phyloP scores from a whole-genome alignment of 2,888 invertebrate species.

The Perizoma affinitatum region DNA sequence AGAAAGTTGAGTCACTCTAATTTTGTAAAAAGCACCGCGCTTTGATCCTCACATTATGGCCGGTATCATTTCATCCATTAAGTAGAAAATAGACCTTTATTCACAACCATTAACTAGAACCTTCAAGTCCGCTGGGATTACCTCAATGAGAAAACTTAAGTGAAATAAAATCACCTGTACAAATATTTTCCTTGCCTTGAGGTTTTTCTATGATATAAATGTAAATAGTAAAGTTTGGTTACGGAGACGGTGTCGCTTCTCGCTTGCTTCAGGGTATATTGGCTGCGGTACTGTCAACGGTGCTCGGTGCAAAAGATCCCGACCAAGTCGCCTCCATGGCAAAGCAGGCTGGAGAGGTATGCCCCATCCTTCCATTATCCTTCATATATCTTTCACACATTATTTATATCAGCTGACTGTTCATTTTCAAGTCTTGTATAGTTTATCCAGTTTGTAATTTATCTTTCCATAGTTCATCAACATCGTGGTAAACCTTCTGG shows the following conservation, averaged over 20 bases:
- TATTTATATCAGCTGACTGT: constrained; percentile 15
- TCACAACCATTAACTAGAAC: constrained; percentile 68
- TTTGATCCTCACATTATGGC: constrained; percentile 69
- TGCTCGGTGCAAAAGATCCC: constrained; percentile 96
- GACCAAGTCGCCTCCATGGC: constrained; percentile 96
- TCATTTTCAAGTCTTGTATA: constrained; percentile 8
- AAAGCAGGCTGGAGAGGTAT: constrained; percentile 97
- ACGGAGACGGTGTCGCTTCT: constrained; percentile 83
- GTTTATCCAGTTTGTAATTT: constrained; percentile 7
- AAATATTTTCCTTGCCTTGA: constrained; percentile 52
- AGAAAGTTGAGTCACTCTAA: constrained; percentile 57
- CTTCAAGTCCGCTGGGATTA: constrained; percentile 59
- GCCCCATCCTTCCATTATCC: constrained; percentile 81
- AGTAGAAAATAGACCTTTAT: constrained; percentile 65
- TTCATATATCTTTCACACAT: constrained; percentile 43
- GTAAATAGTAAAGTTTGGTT: constrained; percentile 82
- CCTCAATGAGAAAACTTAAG: constrained; percentile 55
- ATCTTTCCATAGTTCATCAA: constrained; percentile 90
- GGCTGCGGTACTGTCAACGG: constrained; percentile 95
- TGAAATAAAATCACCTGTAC: constrained; percentile 6
- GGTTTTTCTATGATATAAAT: constrained; percentile 62
- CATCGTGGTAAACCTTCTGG: constrained; percentile 95
- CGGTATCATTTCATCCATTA: constrained; percentile 57
- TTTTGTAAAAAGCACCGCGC: constrained; percentile 70
- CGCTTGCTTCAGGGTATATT: constrained; percentile 93